Percentiles rank a stretch among this genome's conserved stretches.
phyloP scores from a whole-genome alignment of 1,140 invertebrate species.

The Meloidogyne floridensis region DNA sequence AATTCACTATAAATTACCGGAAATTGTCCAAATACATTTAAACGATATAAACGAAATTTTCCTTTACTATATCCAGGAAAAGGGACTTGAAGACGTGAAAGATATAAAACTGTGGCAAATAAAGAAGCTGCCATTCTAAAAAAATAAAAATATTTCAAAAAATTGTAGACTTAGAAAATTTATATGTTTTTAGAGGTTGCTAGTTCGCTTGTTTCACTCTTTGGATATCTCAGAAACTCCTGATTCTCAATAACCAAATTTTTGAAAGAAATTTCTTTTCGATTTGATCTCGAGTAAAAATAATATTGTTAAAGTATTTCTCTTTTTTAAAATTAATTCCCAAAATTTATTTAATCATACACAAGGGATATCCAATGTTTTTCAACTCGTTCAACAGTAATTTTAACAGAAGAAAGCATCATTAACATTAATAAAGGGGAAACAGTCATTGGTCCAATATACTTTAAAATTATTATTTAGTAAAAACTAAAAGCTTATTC shows the following conservation, averaged over 20 bases:
- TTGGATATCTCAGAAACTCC: too few species aligned
- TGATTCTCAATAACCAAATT: too few species aligned
- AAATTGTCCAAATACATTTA: conserved; percentile 62
- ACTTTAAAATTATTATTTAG: background rate
- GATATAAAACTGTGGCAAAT: conserved; percentile 60
- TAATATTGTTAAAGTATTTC: too few species aligned
- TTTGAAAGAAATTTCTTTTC: too few species aligned
- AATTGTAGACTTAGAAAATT: too few species aligned
- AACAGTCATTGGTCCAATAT: conserved; percentile 60
- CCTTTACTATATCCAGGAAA: conserved; percentile 55
- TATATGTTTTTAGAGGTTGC: too few species aligned
- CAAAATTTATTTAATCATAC: conserved; percentile 29
- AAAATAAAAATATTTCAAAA: background rate
- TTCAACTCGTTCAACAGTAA: conserved; percentile 52
- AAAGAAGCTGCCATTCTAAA: conserved; percentile 41
- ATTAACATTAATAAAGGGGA: conserved; percentile 59
- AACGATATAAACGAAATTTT: conserved; percentile 47
- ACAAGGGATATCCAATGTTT: conserved; percentile 62
- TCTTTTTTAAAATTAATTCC: too few species aligned
- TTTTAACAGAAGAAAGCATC: conserved; percentile 55
- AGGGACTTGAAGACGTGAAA: conserved; percentile 55
- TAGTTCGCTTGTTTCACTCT: too few species aligned
- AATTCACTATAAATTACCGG: conserved; percentile 38
- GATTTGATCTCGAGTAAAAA: too few species aligned
- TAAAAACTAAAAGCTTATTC: background rate